Evolutionary conservation across 37 sponge, comb jelly and placozoan species (phyloP), one percentile per base, ranked within the genome.

Genomic region (Ephydatia muelleri): DNA sequence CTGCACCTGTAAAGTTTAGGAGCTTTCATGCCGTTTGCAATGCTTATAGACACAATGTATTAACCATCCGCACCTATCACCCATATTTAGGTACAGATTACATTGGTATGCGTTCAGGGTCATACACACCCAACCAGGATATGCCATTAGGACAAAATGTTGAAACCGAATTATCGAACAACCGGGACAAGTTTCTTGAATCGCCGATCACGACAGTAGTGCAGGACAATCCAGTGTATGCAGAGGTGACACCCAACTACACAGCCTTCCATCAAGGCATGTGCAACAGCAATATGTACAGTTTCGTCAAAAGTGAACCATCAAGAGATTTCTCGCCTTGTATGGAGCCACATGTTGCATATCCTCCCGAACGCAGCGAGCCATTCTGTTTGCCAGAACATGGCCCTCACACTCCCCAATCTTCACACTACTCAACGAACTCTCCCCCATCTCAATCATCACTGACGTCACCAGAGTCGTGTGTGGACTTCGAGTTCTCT

Each of bases 361-460:
- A 57, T 57, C 57, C 9, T 57, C 57, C 12, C 16, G 16, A 57
- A 57, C 16, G 57, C 57, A 57, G 16, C 19, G 57, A 14, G 1
- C 16, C 57, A 57, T 57, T 57, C 57, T 57, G 57, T 14, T 57
- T 57, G 19, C 19, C 16, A 21, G 57, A 57, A 14, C 57, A 57
- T 57, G 57, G 57, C 31, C 84, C 84, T 28, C 75, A 81, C 0
- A 87, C 87, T 11, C 88, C 88, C 0, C 82, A 76, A 29, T 87
- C 88, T 3, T 77, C 77, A 22, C 75, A 75, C 67, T 82, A 75
- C 32, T 82, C 88, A 16, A 75, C 67, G 16, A 82, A 82, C 73
- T 87, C 88, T 28, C 88, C 88, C 9, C 76, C 82, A 23, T 87
- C 88, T 1, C 88, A 82, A 27, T n/a, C 38, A 9, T 73, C 86